Evolutionary conservation across 2,113 vertebrate species (phyloP).

Genomic region (Oryzias javanicus): DNA sequence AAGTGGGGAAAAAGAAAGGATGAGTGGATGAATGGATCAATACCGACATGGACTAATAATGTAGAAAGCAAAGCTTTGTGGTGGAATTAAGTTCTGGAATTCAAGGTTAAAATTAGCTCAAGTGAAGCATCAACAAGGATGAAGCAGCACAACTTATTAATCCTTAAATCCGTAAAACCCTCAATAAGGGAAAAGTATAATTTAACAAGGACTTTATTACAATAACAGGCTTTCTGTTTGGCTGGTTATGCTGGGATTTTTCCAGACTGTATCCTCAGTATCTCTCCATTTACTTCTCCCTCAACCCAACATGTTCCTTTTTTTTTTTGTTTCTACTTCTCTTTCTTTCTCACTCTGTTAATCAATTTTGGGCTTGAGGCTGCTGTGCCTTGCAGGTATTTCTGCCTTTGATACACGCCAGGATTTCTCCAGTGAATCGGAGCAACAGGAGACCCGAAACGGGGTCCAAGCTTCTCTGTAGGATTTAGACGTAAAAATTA

Average conservation of each 20-base stretch:
- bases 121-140: slow-evolving; percentile 39
- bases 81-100: slow-evolving; percentile 55
- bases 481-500: slow-evolving; percentile 54
- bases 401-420: slow-evolving; percentile 68
- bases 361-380: slow-evolving; percentile 70
- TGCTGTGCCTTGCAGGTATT: slow-evolving; percentile 66
- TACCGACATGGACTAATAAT: background rate
- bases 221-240: slow-evolving; percentile 53
- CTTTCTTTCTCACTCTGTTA: slow-evolving; percentile 58
- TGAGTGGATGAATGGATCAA: too few species aligned
- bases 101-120: slow-evolving; percentile 62
- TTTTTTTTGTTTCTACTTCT: slow-evolving; percentile 26
- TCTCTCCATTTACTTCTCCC: slow-evolving; percentile 40
- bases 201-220: slow-evolving; percentile 53
- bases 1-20: background rate
- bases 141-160: slow-evolving; percentile 38
- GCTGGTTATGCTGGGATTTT: slow-evolving; percentile 33
- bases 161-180: slow-evolving; percentile 62
- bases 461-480: slow-evolving; percentile 63
- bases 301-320: slow-evolving; percentile 39
- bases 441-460: slow-evolving; percentile 55
- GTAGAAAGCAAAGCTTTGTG: slow-evolving; percentile 38
- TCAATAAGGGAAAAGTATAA: slow-evolving; percentile 47
- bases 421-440: slow-evolving; percentile 50
- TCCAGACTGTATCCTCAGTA: slow-evolving; percentile 19